Evolutionary conservation across 2,888 invertebrate genomes (phyloP), one percentile per base, ranked within the genome.

Genomic region (Cantharis rufa): DNA sequence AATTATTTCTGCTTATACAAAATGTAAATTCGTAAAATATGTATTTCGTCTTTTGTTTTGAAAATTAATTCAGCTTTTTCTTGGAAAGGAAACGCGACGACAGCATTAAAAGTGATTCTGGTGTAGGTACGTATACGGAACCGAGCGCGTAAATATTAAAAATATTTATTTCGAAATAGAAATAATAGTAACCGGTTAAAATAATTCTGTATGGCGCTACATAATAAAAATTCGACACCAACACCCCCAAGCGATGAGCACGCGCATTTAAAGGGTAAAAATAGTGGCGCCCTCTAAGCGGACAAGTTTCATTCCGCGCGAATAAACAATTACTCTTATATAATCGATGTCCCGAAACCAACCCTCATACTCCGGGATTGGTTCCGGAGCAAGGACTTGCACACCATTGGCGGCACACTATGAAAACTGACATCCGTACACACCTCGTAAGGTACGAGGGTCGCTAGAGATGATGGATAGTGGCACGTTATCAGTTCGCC

Each of bases 11-110:
- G 79, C 82, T 83, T 82, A 81, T 83, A 82, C 82, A 83, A 83
- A 84, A 85, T 83, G 85, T 82, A 87, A 88, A 87, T 88, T 87
- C 86, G 83, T 87, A 87, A 88, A 88, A 88, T 88, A 88, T 88
- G 87, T 87, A 87, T 87, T 86, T 86, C 83, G 86, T 84, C 85
- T 84, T 83, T 84, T 83, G 82, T 83, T 84, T 83, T 82, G 83
- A 70, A 72, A 71, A 70, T 68, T 70, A 28, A 70, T 48, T 48
- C n/a, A n/a, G 48, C 48, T 48, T 48, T 48, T n/a, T 48, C n/a
- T 48, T 48, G 9, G 2, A n/a, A 48, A 48, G 7, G 7, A n/a
- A n/a, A n/a, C 48, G 48, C 1, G 5, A 1, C 7, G n/a, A n/a
- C 48, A 48, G n/a, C n/a, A 32, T 2, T 16, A 32, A 32, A 32